A percentile compares a stretch with the other conserved stretches of the same genome.
Conservation (phyloP, 2,797 vertebrate genomes). For the Zonotrichia albicollis region DNA sequence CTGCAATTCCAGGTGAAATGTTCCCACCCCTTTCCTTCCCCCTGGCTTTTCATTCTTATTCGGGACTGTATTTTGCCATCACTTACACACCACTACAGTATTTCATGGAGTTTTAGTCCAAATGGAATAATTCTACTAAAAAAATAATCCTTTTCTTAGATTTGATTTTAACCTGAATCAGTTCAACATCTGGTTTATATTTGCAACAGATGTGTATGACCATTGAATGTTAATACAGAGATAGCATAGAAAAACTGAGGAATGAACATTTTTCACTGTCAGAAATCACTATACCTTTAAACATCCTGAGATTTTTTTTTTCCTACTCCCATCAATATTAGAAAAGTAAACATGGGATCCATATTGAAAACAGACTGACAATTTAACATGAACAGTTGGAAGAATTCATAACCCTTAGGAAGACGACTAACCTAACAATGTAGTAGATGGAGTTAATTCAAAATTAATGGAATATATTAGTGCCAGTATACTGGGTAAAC, state of each 20-base stretch:
- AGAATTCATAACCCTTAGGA: neutral
- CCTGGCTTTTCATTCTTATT: neutral
- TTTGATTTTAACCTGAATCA: neutral
- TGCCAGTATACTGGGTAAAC: neutral
- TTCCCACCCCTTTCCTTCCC: neutral
- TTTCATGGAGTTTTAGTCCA: neutral
- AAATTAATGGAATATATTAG: neutral
- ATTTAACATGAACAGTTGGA: neutral
- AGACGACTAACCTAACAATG: neutral
- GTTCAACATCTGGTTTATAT: neutral
- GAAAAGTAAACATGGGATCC: neutral
- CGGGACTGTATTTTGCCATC: neutral
- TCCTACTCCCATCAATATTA: neutral
- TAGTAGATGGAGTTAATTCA: neutral
- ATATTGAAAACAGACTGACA: neutral
- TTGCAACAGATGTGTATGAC: neutral
- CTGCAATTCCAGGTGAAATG: neutral
- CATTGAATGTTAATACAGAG: neutral
- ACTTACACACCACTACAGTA: neutral
- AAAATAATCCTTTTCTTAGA: neutral
- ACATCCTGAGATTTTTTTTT: neutral
- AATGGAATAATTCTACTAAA: neutral
- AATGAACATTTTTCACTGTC: neutral
- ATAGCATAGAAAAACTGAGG: neutral
- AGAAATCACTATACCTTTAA: neutral